Conservation (phyloP, 1,140 invertebrate species). For the Polypedilum vanderplanki region DNA sequence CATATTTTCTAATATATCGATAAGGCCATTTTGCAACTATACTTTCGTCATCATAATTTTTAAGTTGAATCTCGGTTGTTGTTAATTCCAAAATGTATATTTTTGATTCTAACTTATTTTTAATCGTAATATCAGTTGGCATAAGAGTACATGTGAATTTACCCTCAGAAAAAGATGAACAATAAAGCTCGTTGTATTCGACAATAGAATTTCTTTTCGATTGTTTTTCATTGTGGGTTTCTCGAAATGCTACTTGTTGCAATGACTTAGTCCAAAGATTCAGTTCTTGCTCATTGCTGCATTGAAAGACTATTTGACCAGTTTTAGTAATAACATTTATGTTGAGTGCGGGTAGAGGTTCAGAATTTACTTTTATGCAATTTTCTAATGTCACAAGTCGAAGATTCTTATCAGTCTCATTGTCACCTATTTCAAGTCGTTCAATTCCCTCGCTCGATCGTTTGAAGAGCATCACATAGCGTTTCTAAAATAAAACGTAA, state of each 20-base stretch:
- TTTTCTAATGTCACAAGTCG: slow-evolving; percentile 76
- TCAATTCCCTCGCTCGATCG: slow-evolving; percentile 76
- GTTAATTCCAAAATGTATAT: slow-evolving; percentile 67
- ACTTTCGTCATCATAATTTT: slow-evolving; percentile 53
- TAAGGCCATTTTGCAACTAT: slow-evolving; percentile 78
- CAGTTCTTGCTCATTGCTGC: slow-evolving; percentile 62
- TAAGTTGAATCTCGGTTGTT: slow-evolving; percentile 62
- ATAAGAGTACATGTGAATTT: slow-evolving; percentile 71
- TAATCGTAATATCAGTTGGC: slow-evolving; percentile 66
- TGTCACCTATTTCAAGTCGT: slow-evolving; percentile 74
- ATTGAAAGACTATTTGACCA: slow-evolving; percentile 60
- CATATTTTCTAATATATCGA: slow-evolving; percentile 74
- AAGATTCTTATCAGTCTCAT: slow-evolving; percentile 57
- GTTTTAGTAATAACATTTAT: slow-evolving; percentile 67
- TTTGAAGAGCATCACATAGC: slow-evolving; percentile 69
- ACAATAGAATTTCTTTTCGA: slow-evolving; percentile 49
- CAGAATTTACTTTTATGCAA: slow-evolving; percentile 73
- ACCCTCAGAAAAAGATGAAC: slow-evolving; percentile 65
- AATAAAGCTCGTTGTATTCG: slow-evolving; percentile 82
- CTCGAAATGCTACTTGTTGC: slow-evolving; percentile 75
- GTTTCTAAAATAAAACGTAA: slow-evolving; percentile 54
- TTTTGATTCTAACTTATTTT: slow-evolving; percentile 63
- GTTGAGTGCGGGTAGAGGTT: slow-evolving; percentile 51
- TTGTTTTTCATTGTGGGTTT: slow-evolving; percentile 42
- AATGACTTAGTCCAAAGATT: slow-evolving; percentile 68